Conservation (phyloP, 2,888 invertebrate species). For the Griposia aprilina region DNA sequence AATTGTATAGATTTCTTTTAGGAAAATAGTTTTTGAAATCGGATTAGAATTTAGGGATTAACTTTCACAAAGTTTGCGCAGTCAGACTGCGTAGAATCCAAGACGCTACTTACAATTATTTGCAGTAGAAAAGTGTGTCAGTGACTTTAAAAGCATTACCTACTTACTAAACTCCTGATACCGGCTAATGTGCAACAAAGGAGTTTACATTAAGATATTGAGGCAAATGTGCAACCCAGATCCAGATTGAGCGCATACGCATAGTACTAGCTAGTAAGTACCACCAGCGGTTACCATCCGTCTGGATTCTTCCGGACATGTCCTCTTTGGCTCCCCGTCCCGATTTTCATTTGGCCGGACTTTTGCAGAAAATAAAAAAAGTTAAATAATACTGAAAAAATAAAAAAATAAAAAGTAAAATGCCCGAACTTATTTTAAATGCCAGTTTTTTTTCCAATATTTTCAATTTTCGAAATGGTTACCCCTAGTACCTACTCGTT, state of each 20-base stretch:
- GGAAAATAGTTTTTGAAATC: background rate
- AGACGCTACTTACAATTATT: slow-evolving; percentile 6
- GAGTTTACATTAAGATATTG: slow-evolving; percentile 49
- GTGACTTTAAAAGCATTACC: slow-evolving; percentile 13
- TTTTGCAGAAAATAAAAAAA: background rate
- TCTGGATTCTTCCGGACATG: background rate
- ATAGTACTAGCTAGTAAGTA: background rate
- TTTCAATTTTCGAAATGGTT: too few species aligned
- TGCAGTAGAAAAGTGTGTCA: slow-evolving; percentile 39
- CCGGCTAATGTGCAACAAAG: slow-evolving; percentile 40
- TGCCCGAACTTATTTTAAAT: too few species aligned
- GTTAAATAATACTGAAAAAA: background rate
- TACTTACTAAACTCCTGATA: slow-evolving; percentile 30
- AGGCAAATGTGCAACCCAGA: slow-evolving; percentile 44
- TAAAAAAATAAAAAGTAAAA: background rate
- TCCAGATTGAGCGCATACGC: slow-evolving; percentile 23
- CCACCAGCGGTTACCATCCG: slow-evolving; percentile 1
- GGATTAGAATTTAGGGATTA: background rate
- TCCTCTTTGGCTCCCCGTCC: background rate
- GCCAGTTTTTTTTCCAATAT: too few species aligned
- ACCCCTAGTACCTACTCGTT: slow-evolving; percentile 13
- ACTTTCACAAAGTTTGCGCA: slow-evolving; percentile 14
- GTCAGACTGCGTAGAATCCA: background rate
- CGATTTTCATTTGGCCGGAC: background rate
- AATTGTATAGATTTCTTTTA: background rate